A percentile compares a stretch with the other conserved stretches of the same genome.
Conservation (phyloP, 2,888 invertebrate species). For the Dorcus hopei region DNA sequence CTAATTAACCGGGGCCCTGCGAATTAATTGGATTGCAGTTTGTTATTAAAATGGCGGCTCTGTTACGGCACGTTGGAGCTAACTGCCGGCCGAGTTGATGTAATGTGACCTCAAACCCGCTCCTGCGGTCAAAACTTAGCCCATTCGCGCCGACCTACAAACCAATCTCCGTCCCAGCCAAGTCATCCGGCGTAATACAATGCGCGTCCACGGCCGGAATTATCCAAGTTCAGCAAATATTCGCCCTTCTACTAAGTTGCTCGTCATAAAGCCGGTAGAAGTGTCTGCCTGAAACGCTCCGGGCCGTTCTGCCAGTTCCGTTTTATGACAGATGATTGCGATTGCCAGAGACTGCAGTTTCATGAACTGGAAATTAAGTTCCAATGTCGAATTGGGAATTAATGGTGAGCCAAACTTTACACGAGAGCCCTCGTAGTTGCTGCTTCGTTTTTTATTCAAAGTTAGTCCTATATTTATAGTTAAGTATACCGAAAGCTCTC, state of each 20-base stretch:
- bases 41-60: slow-evolving; percentile 26
- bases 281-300: no score
- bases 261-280: no score
- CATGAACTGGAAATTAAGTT: no score
- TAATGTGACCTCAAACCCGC: slow-evolving; percentile 29
- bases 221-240: not conserved
- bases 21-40: slow-evolving; percentile 19
- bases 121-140: slow-evolving; percentile 26
- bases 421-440: no score
- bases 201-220: not conserved
- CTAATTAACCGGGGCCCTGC: not conserved
- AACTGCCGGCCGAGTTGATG: slow-evolving; percentile 15
- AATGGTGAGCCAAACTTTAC: no score
- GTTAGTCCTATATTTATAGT: no score
- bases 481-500: no score
- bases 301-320: no score
- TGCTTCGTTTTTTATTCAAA: no score
- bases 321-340: no score
- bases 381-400: no score
- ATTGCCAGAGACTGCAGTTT: no score
- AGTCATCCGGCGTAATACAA: slow-evolving; percentile 15
- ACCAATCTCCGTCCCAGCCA: slow-evolving; percentile 21
- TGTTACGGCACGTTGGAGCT: slow-evolving; percentile 6
- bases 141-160: slow-evolving; percentile 22
- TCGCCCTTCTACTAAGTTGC: not conserved